Percentiles rank a stretch among this genome's conserved stretches.
Conservation (phyloP, 2,797 vertebrate species). For the Leptoclinus maculatus region DNA sequence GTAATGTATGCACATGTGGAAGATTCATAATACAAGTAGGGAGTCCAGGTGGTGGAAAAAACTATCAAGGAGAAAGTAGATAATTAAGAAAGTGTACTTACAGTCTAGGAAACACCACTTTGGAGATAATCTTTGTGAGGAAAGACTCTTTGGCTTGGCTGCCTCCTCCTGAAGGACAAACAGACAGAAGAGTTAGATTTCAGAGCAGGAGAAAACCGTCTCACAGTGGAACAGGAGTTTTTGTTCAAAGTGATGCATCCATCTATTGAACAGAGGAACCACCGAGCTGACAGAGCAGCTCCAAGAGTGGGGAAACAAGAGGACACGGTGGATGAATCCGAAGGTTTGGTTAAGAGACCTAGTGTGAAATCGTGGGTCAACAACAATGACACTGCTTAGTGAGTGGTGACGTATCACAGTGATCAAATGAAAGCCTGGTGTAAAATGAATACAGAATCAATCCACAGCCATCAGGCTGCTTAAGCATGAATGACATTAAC, state of each 20-base stretch:
- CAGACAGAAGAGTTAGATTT: constrained; percentile 7
- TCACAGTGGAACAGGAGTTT: background rate
- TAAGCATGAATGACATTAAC: too few relatives aligned
- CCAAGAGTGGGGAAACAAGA: background rate
- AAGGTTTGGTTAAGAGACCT: background rate
- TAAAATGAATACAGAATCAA: too few relatives aligned
- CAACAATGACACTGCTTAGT: background rate
- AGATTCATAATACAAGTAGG: too few relatives aligned
- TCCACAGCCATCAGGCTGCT: too few relatives aligned
- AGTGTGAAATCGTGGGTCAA: rapidly evolving
- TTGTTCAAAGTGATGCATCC: background rate
- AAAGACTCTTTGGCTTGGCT: constrained; percentile 67
- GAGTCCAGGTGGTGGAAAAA: background rate
- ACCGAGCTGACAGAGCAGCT: background rate
- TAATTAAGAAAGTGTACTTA: constrained; percentile 76
- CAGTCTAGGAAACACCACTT: constrained; percentile 95
- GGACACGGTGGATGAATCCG: background rate
- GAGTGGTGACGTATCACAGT: background rate
- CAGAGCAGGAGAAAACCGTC: background rate
- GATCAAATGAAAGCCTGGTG: too few relatives aligned
- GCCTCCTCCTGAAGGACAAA: constrained; percentile 68
- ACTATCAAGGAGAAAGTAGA: background rate
- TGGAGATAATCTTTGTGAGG: constrained; percentile 88
- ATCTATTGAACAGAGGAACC: background rate
- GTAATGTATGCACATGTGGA: background rate